Conservation (phyloP, 2,113 vertebrate genomes). For the Cygnus atratus region DNA sequence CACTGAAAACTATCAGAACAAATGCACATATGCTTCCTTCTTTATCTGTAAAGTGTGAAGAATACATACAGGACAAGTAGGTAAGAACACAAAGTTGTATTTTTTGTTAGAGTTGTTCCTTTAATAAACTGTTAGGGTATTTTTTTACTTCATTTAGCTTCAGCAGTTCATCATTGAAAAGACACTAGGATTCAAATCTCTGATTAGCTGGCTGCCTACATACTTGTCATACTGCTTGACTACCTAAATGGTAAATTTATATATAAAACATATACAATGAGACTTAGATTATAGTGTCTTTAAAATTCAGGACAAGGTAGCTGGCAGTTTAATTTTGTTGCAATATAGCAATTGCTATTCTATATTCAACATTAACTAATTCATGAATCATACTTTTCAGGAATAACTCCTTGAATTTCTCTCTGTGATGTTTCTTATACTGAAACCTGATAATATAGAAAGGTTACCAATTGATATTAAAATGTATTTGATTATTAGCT, state of each 20-base stretch:
- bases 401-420: background rate
- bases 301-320: background rate
- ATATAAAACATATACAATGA: too few relatives aligned
- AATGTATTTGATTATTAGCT: background rate
- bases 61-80: background rate
- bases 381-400: background rate
- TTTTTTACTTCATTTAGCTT: background rate
- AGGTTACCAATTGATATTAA: background rate
- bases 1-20: slow-evolving; percentile 15
- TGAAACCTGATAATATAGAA: background rate
- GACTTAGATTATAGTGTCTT: background rate
- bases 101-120: background rate
- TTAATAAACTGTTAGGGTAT: background rate
- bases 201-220: background rate
- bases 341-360: background rate
- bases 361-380: background rate
- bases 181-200: background rate
- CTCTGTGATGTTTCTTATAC: background rate
- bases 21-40: background rate
- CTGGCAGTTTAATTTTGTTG: background rate
- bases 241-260: background rate
- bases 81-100: background rate
- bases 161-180: background rate
- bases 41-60: background rate
- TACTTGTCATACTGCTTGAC: background rate